Conservation (phyloP, 2,113 vertebrate genomes). For the Anolis sagrei region DNA sequence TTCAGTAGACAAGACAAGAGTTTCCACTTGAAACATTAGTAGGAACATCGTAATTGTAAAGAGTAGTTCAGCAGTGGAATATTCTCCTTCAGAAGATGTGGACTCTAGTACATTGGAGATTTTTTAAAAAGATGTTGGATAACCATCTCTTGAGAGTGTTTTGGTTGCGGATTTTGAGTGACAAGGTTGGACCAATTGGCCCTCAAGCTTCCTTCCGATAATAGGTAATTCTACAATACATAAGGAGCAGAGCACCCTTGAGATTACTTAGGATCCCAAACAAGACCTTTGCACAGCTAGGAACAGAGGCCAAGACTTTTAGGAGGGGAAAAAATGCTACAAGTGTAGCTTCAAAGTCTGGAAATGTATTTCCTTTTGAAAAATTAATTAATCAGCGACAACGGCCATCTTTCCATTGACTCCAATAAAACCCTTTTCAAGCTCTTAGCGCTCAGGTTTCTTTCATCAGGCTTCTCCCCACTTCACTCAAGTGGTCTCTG, state of each 20-base stretch:
- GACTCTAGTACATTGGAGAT: no score
- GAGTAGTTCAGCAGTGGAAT: no score
- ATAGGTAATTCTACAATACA: neutral
- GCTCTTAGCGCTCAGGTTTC: neutral
- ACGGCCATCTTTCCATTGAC: neutral
- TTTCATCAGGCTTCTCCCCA: slow-evolving; percentile 6
- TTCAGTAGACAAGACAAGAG: no score
- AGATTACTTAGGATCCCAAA: neutral
- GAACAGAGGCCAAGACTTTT: neutral
- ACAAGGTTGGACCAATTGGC: neutral
- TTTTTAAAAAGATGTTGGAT: no score
- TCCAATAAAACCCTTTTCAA: neutral
- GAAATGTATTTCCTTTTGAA: neutral
- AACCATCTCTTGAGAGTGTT: no score
- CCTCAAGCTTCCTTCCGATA: neutral
- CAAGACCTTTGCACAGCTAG: no score
- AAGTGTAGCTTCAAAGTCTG: no score
- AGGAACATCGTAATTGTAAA: no score
- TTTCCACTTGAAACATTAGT: no score
- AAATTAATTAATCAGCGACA: neutral
- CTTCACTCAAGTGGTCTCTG: slow-evolving; percentile 35
- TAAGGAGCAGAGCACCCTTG: no score
- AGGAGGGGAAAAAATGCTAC: neutral
- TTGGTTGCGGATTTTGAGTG: no score
- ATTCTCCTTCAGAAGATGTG: no score